Evolutionary conservation across 2,888 invertebrate genomes (phyloP).

Genomic region (Aporophyla lueneburgensis): DNA sequence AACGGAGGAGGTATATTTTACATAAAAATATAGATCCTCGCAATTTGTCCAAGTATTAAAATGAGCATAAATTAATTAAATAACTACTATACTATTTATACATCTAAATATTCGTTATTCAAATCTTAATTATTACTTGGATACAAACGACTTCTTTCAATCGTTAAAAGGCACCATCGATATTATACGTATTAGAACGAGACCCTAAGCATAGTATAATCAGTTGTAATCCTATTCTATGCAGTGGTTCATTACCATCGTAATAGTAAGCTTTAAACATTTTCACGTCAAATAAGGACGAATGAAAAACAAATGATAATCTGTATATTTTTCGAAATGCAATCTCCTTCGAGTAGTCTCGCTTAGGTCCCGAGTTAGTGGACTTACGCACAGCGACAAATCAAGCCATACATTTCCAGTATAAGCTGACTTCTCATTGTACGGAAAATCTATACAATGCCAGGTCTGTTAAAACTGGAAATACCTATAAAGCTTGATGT

Average conservation of each 20-base stretch:
- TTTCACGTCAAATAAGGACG: neutral
- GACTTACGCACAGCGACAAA: no score
- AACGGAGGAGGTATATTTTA: constrained; percentile 88
- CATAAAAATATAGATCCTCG: constrained; percentile 88
- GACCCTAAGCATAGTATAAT: neutral
- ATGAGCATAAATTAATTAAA: constrained; percentile 56
- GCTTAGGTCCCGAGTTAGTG: neutral
- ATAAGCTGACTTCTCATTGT: no score
- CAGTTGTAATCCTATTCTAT: neutral
- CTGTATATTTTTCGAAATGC: neutral
- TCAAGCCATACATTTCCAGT: no score
- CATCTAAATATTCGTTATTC: constrained; percentile 39
- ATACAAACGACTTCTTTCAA: constrained; percentile 27
- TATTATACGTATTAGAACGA: constrained; percentile 16
- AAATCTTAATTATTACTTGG: constrained; percentile 27
- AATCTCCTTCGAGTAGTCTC: neutral
- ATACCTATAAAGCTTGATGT: no score
- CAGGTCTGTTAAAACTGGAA: no score
- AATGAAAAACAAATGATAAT: no score
- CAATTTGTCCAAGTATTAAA: constrained; percentile 79
- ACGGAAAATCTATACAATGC: no score
- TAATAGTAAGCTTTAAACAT: neutral
- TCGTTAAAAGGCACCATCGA: constrained; percentile 30
- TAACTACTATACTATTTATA: constrained; percentile 28
- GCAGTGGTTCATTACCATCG: constrained; percentile 1